Evolutionary conservation across 2,888 invertebrate species (phyloP), one percentile per base, ranked within the genome.

Genomic region (Sisyra nigra): DNA sequence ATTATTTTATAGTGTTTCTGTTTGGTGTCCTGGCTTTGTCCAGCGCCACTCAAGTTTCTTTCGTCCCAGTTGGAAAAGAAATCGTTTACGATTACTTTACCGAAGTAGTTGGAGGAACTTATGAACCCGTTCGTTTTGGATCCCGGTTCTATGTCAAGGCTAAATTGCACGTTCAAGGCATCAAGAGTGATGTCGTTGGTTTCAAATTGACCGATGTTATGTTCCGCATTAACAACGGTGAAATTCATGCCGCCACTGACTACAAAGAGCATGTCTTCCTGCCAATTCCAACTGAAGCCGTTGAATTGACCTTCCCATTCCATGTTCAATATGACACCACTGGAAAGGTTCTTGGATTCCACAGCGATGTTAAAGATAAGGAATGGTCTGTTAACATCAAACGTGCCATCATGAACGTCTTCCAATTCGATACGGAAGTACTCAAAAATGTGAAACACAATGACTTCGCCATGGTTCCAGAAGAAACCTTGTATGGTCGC

Each of bases 21-120:
- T n/a, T 14, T n/a, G 14, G 33, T 33, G n/a, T 33, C 5, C 9
- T 33, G n/a, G 33, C 33, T 13, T 14, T 33, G n/a, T 33, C 33
- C 11, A 33, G 33, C 14, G 33, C 33, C 14, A 33, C 33, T 13
- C 11, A n/a, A 14, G 33, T 33, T 18, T 33, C 17, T 10, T 37
- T 55, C 4, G 47, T 57, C 24, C 72, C 72, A 38, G 66, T 63
- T 55, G 70, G 64, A 34, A 63, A 70, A 50, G 69, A 69, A 43
- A 42, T 59, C 13, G 50, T 58, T 35, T 67, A 62, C 52, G 53
- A 58, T 31, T 67, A 64, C 47, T 49, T 55, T 40, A 61, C 57
- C 10, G 53, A 56, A 37, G 54, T 62, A 17, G 59, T 57, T 46
- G 54, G 59, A n/a, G 62, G 60, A 5, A 54, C 57, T 14, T 49